Percentiles rank a stretch among this genome's conserved stretches.
Evolutionary conservation across 1,140 invertebrate species (phyloP).

Genomic region (Brachionus rubens): DNA sequence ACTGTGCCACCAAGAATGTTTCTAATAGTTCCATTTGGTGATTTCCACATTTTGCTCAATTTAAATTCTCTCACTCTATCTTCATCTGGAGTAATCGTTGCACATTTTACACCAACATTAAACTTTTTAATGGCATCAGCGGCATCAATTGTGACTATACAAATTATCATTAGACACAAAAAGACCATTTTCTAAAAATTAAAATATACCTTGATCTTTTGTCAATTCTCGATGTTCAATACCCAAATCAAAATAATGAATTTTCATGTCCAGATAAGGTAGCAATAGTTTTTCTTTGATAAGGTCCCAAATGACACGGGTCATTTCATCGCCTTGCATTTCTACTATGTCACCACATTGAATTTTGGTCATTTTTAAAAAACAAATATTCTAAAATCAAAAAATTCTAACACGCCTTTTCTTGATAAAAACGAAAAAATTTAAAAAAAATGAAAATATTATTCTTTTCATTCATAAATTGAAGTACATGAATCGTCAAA

Average conservation of each 20-base stretch:
- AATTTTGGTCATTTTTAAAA: slow-evolving; percentile 47
- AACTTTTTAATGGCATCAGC: slow-evolving; percentile 94
- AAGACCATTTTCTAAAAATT: too few species aligned
- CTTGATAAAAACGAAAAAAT: too few species aligned
- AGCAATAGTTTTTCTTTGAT: slow-evolving; percentile 96
- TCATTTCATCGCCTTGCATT: slow-evolving; percentile 98
- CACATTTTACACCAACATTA: slow-evolving; percentile 98
- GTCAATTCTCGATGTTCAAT: slow-evolving; percentile 91
- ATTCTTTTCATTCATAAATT: too few species aligned
- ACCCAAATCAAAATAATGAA: slow-evolving; percentile 90
- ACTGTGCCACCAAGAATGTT: slow-evolving; percentile 91
- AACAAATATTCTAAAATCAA: too few species aligned
- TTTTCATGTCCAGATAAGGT: slow-evolving; percentile 90
- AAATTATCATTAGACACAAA: background rate
- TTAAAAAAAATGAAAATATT: too few species aligned
- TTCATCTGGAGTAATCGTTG: slow-evolving; percentile 97
- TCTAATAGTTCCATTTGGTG: slow-evolving; percentile 96
- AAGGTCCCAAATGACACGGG: slow-evolving; percentile 94
- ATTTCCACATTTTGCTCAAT: slow-evolving; percentile 98
- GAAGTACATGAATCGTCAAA: too few species aligned
- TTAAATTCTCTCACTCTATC: slow-evolving; percentile 88
- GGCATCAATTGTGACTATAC: slow-evolving; percentile 85
- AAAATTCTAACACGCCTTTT: too few species aligned
- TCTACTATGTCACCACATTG: slow-evolving; percentile 67
- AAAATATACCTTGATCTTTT: slow-evolving; percentile 75